Percentiles rank a stretch among this genome's conserved stretches.
These are phyloP conservation scores for Erinaceus europaeus DNA, from an alignment of 2,113 vertebrate genomes.

Conservation along the genomic window DNA sequence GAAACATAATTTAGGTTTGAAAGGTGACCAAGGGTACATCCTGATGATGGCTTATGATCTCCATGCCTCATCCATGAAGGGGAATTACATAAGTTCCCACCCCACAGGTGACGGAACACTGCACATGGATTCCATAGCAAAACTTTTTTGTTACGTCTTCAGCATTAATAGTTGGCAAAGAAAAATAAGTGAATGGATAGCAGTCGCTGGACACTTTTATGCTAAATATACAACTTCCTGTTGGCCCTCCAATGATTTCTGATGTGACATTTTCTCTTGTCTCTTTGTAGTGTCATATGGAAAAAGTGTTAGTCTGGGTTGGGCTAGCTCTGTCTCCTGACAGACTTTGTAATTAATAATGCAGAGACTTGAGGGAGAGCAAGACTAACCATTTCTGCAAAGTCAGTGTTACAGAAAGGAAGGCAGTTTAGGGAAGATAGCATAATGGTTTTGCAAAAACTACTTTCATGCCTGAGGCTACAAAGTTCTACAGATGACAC, in stretches of 20 bases:
- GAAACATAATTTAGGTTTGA: background rate
- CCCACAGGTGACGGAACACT: too few species aligned
- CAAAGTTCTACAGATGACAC: too few species aligned
- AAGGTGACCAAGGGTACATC: background rate
- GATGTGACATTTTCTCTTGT: background rate
- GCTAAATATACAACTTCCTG: background rate
- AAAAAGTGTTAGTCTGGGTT: background rate
- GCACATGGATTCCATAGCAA: too few species aligned
- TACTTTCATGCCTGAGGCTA: too few species aligned
- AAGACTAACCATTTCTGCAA: background rate
- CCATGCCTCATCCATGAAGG: too few species aligned
- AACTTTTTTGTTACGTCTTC: too few species aligned
- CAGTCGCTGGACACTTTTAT: background rate
- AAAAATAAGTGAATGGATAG: background rate
- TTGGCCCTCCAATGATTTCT: background rate
- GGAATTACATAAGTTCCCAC: too few species aligned
- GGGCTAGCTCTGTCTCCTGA: background rate
- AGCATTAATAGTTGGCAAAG: background rate
- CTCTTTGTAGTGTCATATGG: background rate
- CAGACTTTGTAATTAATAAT: background rate
- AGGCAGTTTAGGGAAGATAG: too few species aligned
- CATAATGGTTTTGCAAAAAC: too few species aligned
- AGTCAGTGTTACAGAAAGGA: background rate
- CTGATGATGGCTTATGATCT: accelerated
- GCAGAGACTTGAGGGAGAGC: background rate